Base-by-base conservation (phyloP, 2,113 vertebrate genomes). In the Hiodon alosoides region DNA sequence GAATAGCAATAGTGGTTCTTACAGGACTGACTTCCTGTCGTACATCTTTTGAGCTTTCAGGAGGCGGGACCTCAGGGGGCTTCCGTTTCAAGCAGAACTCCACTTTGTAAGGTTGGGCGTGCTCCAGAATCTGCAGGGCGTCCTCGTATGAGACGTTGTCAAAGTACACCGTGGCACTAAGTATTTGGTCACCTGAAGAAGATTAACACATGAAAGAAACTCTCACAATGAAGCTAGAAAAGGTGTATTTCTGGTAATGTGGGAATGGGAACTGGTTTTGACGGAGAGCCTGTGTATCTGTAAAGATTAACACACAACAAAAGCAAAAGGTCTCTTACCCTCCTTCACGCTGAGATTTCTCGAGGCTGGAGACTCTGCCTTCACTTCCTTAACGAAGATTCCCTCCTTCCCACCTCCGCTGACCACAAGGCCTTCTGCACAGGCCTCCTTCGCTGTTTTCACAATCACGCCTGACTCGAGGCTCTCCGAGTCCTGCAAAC, bases 81-180 rank as follows among this genome's bases (percentile, higher is more conserved):
- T 89, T 94, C 79, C 96, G 94, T 81, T 88, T 96, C 80, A 99
- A 79, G 82, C 90, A 92, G 78, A 98, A 94, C 47, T 96, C 95
- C 70, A 98, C 86, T 88, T 89, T 95, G 84, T 96, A 98, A 0
- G 95, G 93, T 75, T 97, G 95, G 0, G 96, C 94, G 78, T 95
- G 95, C 8, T 96, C 95, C 16, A 99, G 88, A 81, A 99, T 99
- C 81, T 96, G 95, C 73, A 98, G 90, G 6, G 96, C 97, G 58
- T 98, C 97, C 88, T 98, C 96, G 5, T 97, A 98, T 60, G 92
- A 90, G 61, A 98, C 91, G 76, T 96, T 87, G 81, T 98, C 96
- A 0, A 99, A 98, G 89, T 96, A 98, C 72, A 98, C 85, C 5
- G 96, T 98, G 16, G 97, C 90, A 50, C 96, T 99, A 82, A 99